A percentile compares a stretch with the other conserved stretches of the same genome.
Conservation (phyloP, 2,888 invertebrate genomes). For the Cephus rjabovi region DNA sequence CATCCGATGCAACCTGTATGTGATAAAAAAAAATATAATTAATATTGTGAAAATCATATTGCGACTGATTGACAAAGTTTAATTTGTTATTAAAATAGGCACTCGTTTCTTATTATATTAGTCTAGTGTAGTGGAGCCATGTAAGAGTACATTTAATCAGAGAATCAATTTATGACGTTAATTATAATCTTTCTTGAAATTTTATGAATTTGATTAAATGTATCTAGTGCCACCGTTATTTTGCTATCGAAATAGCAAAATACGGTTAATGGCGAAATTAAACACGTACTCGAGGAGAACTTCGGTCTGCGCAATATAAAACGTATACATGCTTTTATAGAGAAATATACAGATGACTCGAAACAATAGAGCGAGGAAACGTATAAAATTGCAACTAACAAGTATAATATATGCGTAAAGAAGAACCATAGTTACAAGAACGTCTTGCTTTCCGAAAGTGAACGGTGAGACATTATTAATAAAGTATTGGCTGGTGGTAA, state of each 20-base stretch:
- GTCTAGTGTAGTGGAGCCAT: background rate
- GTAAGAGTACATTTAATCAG: background rate
- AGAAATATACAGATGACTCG: background rate
- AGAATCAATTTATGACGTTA: background rate
- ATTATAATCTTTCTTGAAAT: background rate
- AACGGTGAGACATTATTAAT: slow-evolving; percentile 39
- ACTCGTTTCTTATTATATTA: slow-evolving; percentile 10
- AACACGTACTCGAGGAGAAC: background rate
- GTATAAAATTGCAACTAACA: background rate
- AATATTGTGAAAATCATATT: slow-evolving; percentile 14
- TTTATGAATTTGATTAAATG: background rate
- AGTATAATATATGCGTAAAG: background rate
- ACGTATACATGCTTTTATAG: background rate
- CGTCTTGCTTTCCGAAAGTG: slow-evolving; percentile 10
- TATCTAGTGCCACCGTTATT: background rate
- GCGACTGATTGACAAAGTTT: slow-evolving; percentile 12
- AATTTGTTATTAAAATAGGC: slow-evolving; percentile 26
- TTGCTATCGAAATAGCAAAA: background rate
- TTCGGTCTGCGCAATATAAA: background rate
- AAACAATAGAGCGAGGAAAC: background rate
- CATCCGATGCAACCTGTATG: slow-evolving; percentile 75
- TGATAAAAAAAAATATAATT: slow-evolving; percentile 25
- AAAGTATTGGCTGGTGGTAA: slow-evolving; percentile 42
- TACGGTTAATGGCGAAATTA: background rate
- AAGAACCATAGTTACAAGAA: background rate